Evolutionary conservation across 2,888 invertebrate genomes (phyloP).

Genomic region (Acleris sparsana): DNA sequence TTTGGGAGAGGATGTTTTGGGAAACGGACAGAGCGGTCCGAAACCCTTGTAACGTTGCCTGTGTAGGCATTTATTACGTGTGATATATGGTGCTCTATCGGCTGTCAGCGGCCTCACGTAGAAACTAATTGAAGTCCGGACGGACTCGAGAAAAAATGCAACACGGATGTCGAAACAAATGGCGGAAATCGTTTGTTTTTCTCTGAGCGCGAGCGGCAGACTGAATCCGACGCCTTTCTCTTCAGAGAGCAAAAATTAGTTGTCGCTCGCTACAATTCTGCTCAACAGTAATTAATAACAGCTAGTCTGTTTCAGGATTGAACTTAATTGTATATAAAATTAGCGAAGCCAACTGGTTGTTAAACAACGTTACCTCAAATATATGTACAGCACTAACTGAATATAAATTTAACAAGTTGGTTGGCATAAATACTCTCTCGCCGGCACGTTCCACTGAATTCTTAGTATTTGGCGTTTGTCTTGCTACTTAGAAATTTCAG

Average conservation of each 20-base stretch:
- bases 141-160: constrained; percentile 21
- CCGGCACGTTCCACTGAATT: constrained; percentile 20
- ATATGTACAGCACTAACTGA: background rate
- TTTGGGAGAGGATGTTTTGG: no score
- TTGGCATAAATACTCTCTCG: constrained; percentile 20
- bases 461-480: constrained; percentile 29
- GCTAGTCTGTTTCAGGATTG: background rate
- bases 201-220: background rate
- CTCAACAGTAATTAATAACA: background rate
- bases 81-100: constrained; percentile 31
- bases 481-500: constrained; percentile 30
- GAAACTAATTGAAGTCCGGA: constrained; percentile 31
- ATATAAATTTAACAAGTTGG: constrained; percentile 15
- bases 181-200: constrained; percentile 24
- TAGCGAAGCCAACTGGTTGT: background rate
- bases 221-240: background rate
- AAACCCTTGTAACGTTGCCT: no score
- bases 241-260: constrained; percentile 5
- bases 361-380: background rate
- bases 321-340: background rate
- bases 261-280: background rate
- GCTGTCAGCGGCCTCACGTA: constrained; percentile 29
- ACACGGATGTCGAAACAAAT: constrained; percentile 28
- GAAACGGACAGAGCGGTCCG: no score
- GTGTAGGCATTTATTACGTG: constrained; percentile 30